A percentile compares a stretch with the other conserved stretches of the same genome.
These are phyloP conservation scores for Rhogogaster chlorosoma DNA, from an alignment of 2,888 invertebrate species.

Conservation along the genomic window DNA sequence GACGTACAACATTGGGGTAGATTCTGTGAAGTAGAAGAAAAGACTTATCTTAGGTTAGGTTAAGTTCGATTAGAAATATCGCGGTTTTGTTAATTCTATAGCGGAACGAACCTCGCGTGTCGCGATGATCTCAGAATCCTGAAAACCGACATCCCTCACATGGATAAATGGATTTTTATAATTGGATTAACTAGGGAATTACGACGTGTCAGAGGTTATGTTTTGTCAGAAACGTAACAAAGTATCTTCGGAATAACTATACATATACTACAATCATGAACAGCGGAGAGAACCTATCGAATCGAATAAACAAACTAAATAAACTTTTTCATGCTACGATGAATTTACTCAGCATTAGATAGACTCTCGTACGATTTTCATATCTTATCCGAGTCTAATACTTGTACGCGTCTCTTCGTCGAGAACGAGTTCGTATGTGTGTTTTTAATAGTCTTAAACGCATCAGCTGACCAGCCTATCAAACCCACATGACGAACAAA, in stretches of 20 bases:
- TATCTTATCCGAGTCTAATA: not conserved
- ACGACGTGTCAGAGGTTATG: constrained; percentile 38
- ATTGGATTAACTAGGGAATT: constrained; percentile 23
- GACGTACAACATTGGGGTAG: not conserved
- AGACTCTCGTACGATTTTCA: not conserved
- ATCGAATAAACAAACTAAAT: not conserved
- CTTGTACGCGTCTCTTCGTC: not conserved
- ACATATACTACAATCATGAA: not conserved
- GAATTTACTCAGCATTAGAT: not conserved
- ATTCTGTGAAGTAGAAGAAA: not conserved
- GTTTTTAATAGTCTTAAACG: not conserved
- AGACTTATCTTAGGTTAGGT: not conserved
- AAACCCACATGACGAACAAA: constrained; percentile 20
- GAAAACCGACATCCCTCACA: constrained; percentile 60
- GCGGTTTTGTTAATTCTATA: not conserved
- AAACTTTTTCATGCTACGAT: not conserved
- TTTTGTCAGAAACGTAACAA: constrained; percentile 2
- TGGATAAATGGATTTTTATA: constrained; percentile 41
- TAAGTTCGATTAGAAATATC: constrained; percentile 3
- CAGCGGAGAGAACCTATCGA: not conserved
- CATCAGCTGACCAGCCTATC: constrained; percentile 24
- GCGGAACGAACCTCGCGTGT: constrained; percentile 54
- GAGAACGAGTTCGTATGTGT: not conserved
- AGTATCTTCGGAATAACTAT: not conserved
- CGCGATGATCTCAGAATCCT: constrained; percentile 58